A percentile compares a stretch with the other conserved stretches of the same genome.
phyloP scores from a whole-genome alignment of 2,113 vertebrate species.

The Pholis gunnellus region DNA sequence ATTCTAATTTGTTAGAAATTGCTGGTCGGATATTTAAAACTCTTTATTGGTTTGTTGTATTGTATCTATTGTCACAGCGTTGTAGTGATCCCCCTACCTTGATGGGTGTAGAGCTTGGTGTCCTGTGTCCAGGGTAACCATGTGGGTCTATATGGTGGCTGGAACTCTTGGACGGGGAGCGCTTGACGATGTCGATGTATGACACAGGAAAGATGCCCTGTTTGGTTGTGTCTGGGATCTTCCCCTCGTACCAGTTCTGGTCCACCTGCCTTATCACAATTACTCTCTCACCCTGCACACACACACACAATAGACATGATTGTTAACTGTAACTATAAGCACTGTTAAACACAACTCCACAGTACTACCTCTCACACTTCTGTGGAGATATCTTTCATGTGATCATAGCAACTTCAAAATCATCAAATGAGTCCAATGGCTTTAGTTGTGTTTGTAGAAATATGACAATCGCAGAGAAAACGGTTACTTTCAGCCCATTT shows the following conservation, averaged over 20 bases:
- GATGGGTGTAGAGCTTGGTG: constrained; percentile 86
- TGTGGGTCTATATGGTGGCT: constrained; percentile 88
- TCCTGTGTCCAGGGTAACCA: constrained; percentile 87
- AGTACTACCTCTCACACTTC: background rate
- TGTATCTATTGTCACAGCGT: background rate
- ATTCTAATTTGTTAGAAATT: background rate
- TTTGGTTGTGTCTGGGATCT: constrained; percentile 92
- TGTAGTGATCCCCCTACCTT: constrained; percentile 86
- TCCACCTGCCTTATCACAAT: constrained; percentile 95
- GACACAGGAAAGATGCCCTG: constrained; percentile 99
- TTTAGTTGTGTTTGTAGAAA: no score
- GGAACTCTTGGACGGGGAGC: constrained; percentile 86
- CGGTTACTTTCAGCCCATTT: no score
- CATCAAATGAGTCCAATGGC: no score
- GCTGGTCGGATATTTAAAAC: background rate
- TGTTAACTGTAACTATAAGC: background rate
- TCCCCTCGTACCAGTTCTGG: constrained; percentile 99
- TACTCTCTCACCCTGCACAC: constrained; percentile 92
- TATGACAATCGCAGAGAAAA: no score
- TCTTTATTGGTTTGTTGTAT: background rate
- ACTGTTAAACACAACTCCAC: background rate
- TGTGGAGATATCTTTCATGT: background rate
- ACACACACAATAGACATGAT: constrained; percentile 19
- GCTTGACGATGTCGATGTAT: constrained; percentile 94
- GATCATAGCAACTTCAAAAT: background rate